These are phyloP conservation scores for Pavo muticus DNA, from an alignment of 2,113 vertebrate genomes.

Conservation along the genomic window DNA sequence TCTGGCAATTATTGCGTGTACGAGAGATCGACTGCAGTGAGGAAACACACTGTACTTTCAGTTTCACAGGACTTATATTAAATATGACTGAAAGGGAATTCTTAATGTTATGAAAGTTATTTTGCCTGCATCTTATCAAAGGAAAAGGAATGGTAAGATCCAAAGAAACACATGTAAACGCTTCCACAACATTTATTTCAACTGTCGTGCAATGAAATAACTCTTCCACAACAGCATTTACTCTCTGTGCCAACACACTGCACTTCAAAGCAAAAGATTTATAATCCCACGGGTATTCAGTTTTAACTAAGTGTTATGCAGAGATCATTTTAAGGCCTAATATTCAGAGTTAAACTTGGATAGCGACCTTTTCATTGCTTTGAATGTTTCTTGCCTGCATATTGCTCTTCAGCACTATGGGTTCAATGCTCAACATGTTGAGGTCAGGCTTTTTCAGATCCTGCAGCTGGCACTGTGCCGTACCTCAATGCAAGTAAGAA, in stretches of 20 bases:
- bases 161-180: conserved; percentile 58
- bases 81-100: conserved; percentile 15
- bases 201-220: conserved; percentile 61
- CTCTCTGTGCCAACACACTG: conserved; percentile 23
- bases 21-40: not conserved
- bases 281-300: conserved; percentile 37
- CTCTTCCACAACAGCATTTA: conserved; percentile 40
- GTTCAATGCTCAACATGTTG: not conserved
- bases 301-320: conserved; percentile 13
- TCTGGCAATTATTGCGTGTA: not conserved
- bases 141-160: conserved; percentile 6
- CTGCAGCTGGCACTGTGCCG: not conserved
- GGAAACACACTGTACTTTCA: conserved; percentile 30
- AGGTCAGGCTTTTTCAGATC: not conserved
- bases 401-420: not conserved
- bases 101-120: conserved; percentile 43
- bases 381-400: not conserved
- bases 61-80: conserved; percentile 24
- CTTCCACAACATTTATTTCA: conserved; percentile 62
- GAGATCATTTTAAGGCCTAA: conserved; percentile 31
- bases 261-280: conserved; percentile 58
- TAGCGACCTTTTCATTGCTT: not conserved
- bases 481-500: not conserved
- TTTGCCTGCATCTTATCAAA: conserved; percentile 65
- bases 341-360: conserved; percentile 2